Evolutionary conservation across 2,113 vertebrate species (phyloP), one percentile per base, ranked within the genome.

Genomic region (Bostrychus sinensis): DNA sequence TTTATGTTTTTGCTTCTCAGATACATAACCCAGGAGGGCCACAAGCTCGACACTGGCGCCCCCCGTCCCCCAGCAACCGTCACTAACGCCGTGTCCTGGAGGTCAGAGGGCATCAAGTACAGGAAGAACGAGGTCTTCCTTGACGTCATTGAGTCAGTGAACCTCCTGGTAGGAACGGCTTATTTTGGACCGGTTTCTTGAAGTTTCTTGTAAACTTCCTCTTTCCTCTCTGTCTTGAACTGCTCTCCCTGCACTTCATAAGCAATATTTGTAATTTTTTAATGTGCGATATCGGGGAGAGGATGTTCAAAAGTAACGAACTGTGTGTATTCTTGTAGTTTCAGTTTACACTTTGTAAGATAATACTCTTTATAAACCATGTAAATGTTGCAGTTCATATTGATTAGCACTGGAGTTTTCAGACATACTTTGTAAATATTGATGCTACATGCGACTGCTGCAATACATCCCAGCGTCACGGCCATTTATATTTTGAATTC

Each of bases 41-140:
- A 99, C 91, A 99, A 99, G 87, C 89, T 99, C 75, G 97, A 99
- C 87, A 98, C 96, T 0, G 97, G 97, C n/a, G 97, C 97, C n/a
- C 97, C 97, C 0, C 93, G 97, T 41, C 97, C 97, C 0, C 97
- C 97, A 0, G 97, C 97, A 74, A 99, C 97, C 0, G 97, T 99
- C 57, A 99, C 97, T 39, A 99, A 98, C 0, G 97, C 97, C 0
- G 97, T 99, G 41, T 99, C 97, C 0, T 99, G 97, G 97, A 92
- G 97, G 57, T 99, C 97, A 5, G 97, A 98, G 87, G 97, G 97
- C 65, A 98, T 99, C 79, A 98, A 98, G 90, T 98, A 99, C 88
- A 94, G 97, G 89, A 98, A 98, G 88, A 99, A 99, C 0, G 97
- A 99, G 85, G 97, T 99, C 63, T 99, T 99, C 92, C 85, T 99